Evolutionary conservation across 2,113 vertebrate species (phyloP), one percentile per base, ranked within the genome.

Genomic region (Circaetus gallicus): DNA sequence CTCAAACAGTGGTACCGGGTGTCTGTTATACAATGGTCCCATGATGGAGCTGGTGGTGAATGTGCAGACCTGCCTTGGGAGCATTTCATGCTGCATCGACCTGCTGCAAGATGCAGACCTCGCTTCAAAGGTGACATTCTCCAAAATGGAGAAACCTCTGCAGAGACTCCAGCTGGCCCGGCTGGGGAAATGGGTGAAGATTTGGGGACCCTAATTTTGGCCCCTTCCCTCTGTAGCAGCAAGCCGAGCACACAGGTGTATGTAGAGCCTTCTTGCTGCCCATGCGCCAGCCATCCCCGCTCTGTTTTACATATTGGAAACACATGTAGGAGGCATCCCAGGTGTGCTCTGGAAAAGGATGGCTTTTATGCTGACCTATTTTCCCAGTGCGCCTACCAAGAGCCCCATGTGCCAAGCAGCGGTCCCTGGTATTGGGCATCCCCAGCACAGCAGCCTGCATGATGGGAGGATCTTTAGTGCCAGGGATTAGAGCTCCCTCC

Each of bases 121-220:
- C 0, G 0, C 25, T 86, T 49, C 52, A 76, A 53, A 55, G 22
- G 11, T 72, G 21, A 16, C 1, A 0, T 26, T 61, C 7, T 84
- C 55, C 66, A 63, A 85, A 81, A 38, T 11, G 14, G 20, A 82
- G 38, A 79, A 7, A 38, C 4, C 14, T n/a, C 32, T 76, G 15
- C 42, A 90, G 52, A 62, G 31, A 20, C 9, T 66, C 11, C 42
- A 74, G 8, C 26, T 62, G 21, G 6, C 32, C 17, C 29, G n/a
- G 5, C 7, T 94, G 29, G n/a, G n/a, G 17, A 63, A 71, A 43
- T 7, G 13, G 13, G 1, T 53, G 56, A 67, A 63, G 9, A 15
- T 79, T 8, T 62, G 31, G 6, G 20, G 28, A 74, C 16, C 10
- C 6, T 62, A 40, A 34, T 53, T 93, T 94, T 72, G 43, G 2